A percentile compares a stretch with the other conserved stretches of the same genome.
Evolutionary conservation across 2,888 invertebrate species (phyloP).

Genomic region (Chelonus formosanus): DNA sequence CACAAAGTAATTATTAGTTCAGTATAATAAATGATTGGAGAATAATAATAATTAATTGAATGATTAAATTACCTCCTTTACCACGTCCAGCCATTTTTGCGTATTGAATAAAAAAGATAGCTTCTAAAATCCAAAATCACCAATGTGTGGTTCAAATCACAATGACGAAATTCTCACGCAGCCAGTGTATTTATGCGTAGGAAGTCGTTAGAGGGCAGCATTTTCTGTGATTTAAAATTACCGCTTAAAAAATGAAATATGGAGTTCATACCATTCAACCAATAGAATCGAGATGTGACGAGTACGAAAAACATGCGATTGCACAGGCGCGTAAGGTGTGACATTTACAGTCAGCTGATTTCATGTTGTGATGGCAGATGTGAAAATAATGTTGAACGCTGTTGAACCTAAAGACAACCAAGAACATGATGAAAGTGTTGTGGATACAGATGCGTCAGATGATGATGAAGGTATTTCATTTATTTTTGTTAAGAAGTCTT

Average conservation of each 20-base stretch:
- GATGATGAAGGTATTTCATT: constrained; percentile 24
- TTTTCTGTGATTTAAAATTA: too few relatives aligned
- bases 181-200: too few relatives aligned
- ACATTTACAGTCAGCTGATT: constrained; percentile 13
- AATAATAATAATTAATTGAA: neutral
- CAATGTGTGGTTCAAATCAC: neutral
- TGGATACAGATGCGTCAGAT: constrained; percentile 33
- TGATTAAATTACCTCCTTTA: constrained; percentile 3
- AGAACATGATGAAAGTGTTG: constrained; percentile 34
- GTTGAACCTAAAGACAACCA: constrained; percentile 47
- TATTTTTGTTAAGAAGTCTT: too few relatives aligned
- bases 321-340: neutral
- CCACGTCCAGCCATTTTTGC: constrained; percentile 13
- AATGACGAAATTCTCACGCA: neutral
- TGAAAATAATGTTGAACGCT: constrained; percentile 54
- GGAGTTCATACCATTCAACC: neutral
- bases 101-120: neutral
- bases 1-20: too few relatives aligned
- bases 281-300: neutral
- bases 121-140: neutral
- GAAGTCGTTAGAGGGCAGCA: too few relatives aligned
- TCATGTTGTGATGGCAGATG: constrained; percentile 47
- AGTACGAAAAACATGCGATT: neutral
- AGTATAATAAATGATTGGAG: too few relatives aligned
- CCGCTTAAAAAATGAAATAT: too few relatives aligned